Conservation (phyloP, 2,888 invertebrate species). For the Cryptocheilus praepositus region DNA sequence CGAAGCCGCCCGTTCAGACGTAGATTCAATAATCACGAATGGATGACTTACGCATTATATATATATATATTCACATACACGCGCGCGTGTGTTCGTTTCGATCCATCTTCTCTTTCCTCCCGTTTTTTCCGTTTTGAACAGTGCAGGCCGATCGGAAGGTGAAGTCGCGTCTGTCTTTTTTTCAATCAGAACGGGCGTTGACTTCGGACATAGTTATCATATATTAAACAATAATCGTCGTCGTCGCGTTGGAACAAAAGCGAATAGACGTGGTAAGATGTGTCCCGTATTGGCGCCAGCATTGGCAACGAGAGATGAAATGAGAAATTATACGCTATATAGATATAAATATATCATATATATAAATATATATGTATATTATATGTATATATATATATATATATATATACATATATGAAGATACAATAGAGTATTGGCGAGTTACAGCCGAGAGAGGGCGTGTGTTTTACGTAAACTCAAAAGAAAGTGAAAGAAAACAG, state of each 20-base stretch:
- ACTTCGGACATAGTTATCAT: too few species aligned
- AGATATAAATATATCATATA: slow-evolving; percentile 29
- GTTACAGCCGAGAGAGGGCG: slow-evolving; percentile 1
- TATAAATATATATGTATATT: slow-evolving; percentile 18
- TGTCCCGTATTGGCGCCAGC: background rate
- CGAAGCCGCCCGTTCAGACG: too few species aligned
- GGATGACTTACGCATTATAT: too few species aligned
- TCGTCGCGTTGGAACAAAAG: slow-evolving; percentile 12
- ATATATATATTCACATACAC: too few species aligned
- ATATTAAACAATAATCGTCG: background rate
- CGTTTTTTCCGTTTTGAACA: too few species aligned
- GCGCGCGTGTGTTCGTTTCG: too few species aligned
- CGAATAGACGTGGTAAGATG: slow-evolving; percentile 9
- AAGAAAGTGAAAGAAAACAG: slow-evolving; percentile 14
- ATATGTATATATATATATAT: slow-evolving; percentile 15
- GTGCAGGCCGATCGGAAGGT: too few species aligned
- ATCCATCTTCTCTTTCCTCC: too few species aligned
- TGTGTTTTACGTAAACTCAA: background rate
- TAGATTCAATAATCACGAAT: too few species aligned
- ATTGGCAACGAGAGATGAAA: slow-evolving; percentile 6
- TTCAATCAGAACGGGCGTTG: too few species aligned
- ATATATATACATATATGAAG: slow-evolving; percentile 12
- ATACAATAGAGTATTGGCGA: slow-evolving; percentile 4
- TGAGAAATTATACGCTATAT: slow-evolving; percentile 32
- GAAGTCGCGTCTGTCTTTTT: too few species aligned